phyloP scores from a whole-genome alignment of 2,888 invertebrate genomes.

The Podabrus alpinus region DNA sequence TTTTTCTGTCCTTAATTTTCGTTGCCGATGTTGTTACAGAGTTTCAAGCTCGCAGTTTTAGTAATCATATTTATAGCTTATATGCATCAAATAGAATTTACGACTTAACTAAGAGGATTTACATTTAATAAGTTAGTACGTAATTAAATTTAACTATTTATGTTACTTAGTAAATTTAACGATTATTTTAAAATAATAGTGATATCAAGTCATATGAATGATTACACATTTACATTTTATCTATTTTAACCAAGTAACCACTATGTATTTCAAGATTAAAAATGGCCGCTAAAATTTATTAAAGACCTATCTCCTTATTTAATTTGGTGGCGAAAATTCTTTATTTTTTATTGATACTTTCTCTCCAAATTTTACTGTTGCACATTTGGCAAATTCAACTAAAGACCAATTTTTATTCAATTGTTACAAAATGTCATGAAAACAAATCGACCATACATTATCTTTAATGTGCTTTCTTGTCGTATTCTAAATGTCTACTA shows the following conservation, averaged over 20 bases:
- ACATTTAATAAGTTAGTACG: conserved; percentile 38
- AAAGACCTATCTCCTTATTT: not conserved
- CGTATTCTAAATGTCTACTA: conserved; percentile 4
- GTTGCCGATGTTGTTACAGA: conserved; percentile 34
- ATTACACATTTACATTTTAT: not conserved
- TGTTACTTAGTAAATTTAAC: conserved; percentile 10
- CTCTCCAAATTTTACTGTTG: not conserved
- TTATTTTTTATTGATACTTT: not conserved
- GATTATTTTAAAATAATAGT: not conserved
- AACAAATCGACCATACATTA: conserved; percentile 3
- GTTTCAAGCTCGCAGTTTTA: conserved; percentile 32
- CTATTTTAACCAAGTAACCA: not conserved
- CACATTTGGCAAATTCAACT: not conserved
- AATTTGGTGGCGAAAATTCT: not conserved
- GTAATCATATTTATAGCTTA: conserved; percentile 43
- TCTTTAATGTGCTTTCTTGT: conserved; percentile 5
- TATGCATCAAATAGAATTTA: conserved; percentile 42
- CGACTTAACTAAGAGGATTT: conserved; percentile 39
- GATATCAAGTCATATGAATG: not conserved
- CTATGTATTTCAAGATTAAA: not conserved
- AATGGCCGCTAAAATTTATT: not conserved
- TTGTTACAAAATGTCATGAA: conserved; percentile 1
- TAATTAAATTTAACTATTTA: conserved; percentile 28
- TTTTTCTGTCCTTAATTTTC: conserved; percentile 34
- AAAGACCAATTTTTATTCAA: not conserved